Base-by-base conservation (phyloP, 2,888 invertebrate species). In the Tetramorium bicarinatum region DNA sequence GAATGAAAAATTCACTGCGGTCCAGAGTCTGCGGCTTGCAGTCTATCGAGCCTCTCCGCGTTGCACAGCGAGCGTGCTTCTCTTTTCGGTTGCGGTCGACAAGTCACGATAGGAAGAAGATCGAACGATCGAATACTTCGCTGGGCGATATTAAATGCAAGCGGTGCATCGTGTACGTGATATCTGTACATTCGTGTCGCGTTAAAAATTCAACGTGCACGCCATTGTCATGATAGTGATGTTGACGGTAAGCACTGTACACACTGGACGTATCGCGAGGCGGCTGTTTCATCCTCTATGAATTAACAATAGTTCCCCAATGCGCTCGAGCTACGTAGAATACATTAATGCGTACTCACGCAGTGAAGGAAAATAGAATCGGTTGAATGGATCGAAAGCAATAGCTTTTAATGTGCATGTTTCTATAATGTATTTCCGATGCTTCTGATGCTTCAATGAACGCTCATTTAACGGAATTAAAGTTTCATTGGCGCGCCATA, bases 81-180 rank as follows among this genome's bases (percentile, higher is more conserved):
- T 49, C 34, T 61, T 52, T 41, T 29, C 62, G 47, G 47, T 13
- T 18, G 54, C 47, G 29, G 47, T 54, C 62, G 61, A 69, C 18
- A 76, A 18, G 72, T 64, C 38, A 74, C 21, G 56, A 3, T 49
- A 34, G 56, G 59, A 83, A 80, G 56, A 66, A 86, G 75, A 88
- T 86, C 62, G 76, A 88, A 64, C 69, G 79, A 80, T 72, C 82
- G 29, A 62, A 56, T 79, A 83, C 69, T 86, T 86, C 54, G 21
- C 34, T 18, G 38, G 15, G 59, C 38, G 34, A 62, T 80, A 85
- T 87, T 88, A 89, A 85, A 56, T 85, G 80, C 89, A 81, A 62
- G 64, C 85, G 83, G 47, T 25, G 69, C 71, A 49, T 75, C 59
- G 82, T 61, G 56, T 62, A 86, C 86, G 86, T 84, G 86, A 83